A percentile compares a stretch with the other conserved stretches of the same genome.
Conservation (phyloP, 2,888 invertebrate genomes). For the Phalera bucephala region DNA sequence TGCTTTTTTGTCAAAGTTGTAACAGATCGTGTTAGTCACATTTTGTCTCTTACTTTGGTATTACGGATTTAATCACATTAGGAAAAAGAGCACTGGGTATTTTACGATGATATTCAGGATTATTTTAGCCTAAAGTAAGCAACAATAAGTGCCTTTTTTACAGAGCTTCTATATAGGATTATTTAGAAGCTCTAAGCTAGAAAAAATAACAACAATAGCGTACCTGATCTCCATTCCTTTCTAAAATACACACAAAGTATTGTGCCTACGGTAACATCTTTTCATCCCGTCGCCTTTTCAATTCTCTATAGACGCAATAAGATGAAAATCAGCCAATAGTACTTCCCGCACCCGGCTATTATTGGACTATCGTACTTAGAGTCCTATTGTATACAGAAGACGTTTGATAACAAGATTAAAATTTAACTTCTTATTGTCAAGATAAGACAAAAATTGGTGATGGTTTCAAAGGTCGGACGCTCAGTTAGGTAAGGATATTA, state of each 20-base stretch:
- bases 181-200: not conserved
- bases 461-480: not conserved
- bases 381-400: conserved; percentile 16
- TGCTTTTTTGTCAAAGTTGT: conserved; percentile 21
- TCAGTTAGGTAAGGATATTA: not conserved
- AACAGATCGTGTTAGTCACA: not conserved
- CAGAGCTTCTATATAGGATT: too few relatives aligned
- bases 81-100: too few relatives aligned
- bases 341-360: conserved; percentile 19
- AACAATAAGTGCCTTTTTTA: too few relatives aligned
- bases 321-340: conserved; percentile 21
- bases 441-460: not conserved
- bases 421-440: not conserved
- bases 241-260: conserved; percentile 9
- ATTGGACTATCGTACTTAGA: conserved; percentile 27
- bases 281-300: conserved; percentile 14
- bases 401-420: conserved; percentile 13
- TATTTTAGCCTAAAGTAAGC: too few relatives aligned
- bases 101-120: too few relatives aligned
- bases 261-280: conserved; percentile 9
- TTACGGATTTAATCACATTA: too few relatives aligned
- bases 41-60: not conserved
- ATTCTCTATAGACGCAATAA: conserved; percentile 20
- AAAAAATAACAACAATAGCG: conserved; percentile 5
- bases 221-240: conserved; percentile 9